phyloP scores from a whole-genome alignment of 1,140 invertebrate genomes.

The Eupristina koningsbergeri region DNA sequence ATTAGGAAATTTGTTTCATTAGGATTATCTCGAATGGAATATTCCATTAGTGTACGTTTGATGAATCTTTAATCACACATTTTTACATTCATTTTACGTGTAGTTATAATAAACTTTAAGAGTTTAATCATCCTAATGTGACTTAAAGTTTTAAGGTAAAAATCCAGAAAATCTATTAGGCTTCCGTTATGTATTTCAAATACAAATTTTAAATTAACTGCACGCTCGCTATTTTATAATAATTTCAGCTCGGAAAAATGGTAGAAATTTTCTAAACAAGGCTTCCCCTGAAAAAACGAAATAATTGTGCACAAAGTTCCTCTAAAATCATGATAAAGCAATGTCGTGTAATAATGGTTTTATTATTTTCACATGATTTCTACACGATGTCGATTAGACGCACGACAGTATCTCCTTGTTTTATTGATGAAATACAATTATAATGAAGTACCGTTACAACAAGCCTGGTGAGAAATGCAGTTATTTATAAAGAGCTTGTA shows the following conservation, averaged over 20 bases:
- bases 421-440: constrained; percentile 19
- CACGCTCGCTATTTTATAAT: no score
- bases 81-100: no score
- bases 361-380: not conserved
- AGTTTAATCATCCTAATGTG: not conserved
- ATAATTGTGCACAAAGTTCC: not conserved
- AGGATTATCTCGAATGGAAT: no score
- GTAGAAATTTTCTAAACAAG: no score
- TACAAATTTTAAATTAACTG: no score
- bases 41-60: no score
- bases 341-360: not conserved
- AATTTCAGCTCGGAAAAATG: no score
- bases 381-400: not conserved
- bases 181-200: no score
- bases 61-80: no score
- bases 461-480: constrained; percentile 10
- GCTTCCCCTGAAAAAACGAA: not conserved
- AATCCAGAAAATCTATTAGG: no score
- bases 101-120: not conserved
- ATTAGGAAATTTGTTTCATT: no score
- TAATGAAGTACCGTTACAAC: constrained; percentile 11
- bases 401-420: not conserved
- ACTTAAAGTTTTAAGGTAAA: no score
- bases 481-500: constrained; percentile 22
- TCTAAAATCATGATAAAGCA: not conserved